These are phyloP conservation scores for Agrotis segetum DNA, from an alignment of 2,888 invertebrate species.

Conservation along the genomic window DNA sequence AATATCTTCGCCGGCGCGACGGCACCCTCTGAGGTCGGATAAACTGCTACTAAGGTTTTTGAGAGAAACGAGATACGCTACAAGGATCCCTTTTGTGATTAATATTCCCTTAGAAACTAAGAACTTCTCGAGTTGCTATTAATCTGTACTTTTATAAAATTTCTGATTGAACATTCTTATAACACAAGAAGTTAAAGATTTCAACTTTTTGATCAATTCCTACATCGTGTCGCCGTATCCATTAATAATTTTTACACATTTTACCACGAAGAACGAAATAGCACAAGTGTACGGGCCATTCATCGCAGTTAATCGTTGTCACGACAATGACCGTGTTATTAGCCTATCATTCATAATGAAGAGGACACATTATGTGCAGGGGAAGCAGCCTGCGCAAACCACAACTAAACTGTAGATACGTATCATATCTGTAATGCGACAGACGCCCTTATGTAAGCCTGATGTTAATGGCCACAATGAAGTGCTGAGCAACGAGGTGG, in stretches of 20 bases:
- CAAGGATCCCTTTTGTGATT: conserved; percentile 66
- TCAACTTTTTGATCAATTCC: conserved; percentile 48
- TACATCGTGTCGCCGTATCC: conserved; percentile 62
- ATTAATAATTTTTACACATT: conserved; percentile 73
- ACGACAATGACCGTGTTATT: conserved; percentile 78
- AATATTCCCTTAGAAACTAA: conserved; percentile 62
- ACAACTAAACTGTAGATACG: conserved; percentile 24
- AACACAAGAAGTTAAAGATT: neutral
- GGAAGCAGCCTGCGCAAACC: conserved; percentile 36
- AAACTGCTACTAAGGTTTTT: conserved; percentile 70
- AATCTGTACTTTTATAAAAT: conserved; percentile 45
- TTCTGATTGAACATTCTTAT: conserved; percentile 2
- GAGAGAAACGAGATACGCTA: conserved; percentile 66
- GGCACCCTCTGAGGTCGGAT: conserved; percentile 67
- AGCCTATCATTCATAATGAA: conserved; percentile 56
- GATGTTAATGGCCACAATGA: conserved; percentile 43
- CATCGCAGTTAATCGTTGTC: conserved; percentile 78
- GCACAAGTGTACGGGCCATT: conserved; percentile 69
- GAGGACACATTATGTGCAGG: conserved; percentile 45
- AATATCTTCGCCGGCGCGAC: conserved; percentile 70
- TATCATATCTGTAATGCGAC: conserved; percentile 37
- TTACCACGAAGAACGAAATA: conserved; percentile 72
- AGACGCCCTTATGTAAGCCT: conserved; percentile 39
- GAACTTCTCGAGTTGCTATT: conserved; percentile 51
- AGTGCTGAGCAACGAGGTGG: conserved; percentile 53